Percentiles rank a stretch among this genome's conserved stretches.
These are phyloP conservation scores for Cephalopholis sonnerati DNA, from an alignment of 2,113 vertebrate genomes.

Conservation along the genomic window DNA sequence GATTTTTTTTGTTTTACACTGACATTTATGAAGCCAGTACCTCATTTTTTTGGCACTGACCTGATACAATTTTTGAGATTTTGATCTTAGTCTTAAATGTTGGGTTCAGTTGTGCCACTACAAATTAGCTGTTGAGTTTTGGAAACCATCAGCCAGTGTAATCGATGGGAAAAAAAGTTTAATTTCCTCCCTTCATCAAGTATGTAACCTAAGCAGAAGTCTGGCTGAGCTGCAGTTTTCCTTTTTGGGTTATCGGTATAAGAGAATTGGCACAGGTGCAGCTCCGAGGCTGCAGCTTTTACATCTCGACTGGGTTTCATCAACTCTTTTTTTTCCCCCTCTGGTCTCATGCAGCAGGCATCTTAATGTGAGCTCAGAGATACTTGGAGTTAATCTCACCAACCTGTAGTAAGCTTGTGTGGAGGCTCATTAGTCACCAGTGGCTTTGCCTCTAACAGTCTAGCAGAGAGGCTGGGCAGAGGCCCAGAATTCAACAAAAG, in stretches of 20 bases:
- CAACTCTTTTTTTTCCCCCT: constrained; percentile 37
- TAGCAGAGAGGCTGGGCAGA: not conserved
- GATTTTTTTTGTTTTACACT: not conserved
- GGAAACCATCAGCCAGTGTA: constrained; percentile 3
- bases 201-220: constrained; percentile 20
- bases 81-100: not conserved
- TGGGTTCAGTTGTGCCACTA: not conserved
- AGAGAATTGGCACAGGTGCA: constrained; percentile 51
- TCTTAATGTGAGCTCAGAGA: constrained; percentile 52
- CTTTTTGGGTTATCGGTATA: constrained; percentile 41
- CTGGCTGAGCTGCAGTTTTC: constrained; percentile 32
- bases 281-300: constrained; percentile 40
- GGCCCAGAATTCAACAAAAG: not conserved
- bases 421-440: constrained; percentile 23
- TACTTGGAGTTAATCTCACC: constrained; percentile 35
- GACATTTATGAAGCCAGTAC: not conserved
- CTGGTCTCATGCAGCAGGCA: constrained; percentile 43
- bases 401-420: constrained; percentile 6
- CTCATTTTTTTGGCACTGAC: not conserved
- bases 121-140: constrained; percentile 29
- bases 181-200: constrained; percentile 57
- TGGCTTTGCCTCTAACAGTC: not conserved
- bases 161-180: not conserved
- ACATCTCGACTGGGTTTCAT: constrained; percentile 50
- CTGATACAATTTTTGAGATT: not conserved